A percentile compares a stretch with the other conserved stretches of the same genome.
Conservation (phyloP, 2,113 vertebrate species). For the Oxygymnocypris stewartii region DNA sequence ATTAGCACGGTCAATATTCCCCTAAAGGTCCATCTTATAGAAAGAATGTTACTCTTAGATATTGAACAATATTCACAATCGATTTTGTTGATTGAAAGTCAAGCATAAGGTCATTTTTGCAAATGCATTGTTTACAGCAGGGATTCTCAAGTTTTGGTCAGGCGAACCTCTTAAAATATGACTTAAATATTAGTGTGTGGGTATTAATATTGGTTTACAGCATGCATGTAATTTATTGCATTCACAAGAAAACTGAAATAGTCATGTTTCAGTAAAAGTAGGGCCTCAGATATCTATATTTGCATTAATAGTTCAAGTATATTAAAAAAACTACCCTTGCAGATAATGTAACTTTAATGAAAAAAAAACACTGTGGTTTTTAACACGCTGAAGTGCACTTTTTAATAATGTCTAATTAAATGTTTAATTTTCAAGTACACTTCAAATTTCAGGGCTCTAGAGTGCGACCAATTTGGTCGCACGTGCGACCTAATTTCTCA, state of each 20-base stretch:
- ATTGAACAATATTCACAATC: not conserved
- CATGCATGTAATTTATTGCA: not conserved
- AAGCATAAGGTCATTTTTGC: not conserved
- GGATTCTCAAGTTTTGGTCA: not conserved
- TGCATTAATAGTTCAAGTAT: not conserved
- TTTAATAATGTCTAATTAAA: not conserved
- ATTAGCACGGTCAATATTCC: conserved; percentile 20
- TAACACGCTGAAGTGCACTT: not conserved
- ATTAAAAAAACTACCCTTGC: no score
- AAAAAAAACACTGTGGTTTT: not conserved
- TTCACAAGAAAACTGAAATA: not conserved
- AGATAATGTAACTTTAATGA: not conserved
- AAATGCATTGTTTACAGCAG: not conserved
- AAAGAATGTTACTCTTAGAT: not conserved
- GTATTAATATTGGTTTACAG: no score
- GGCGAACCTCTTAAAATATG: not conserved
- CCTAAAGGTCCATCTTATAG: not conserved
- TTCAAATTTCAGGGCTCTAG: no score
- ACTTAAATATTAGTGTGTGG: not conserved
- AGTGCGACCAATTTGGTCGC: no score
- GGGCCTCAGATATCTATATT: not conserved
- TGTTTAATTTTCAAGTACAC: not conserved
- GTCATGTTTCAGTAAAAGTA: not conserved
- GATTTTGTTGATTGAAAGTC: not conserved
- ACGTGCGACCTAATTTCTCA: no score